Base-by-base conservation (phyloP, 2,888 invertebrate species). In the Odontothrips loti region DNA sequence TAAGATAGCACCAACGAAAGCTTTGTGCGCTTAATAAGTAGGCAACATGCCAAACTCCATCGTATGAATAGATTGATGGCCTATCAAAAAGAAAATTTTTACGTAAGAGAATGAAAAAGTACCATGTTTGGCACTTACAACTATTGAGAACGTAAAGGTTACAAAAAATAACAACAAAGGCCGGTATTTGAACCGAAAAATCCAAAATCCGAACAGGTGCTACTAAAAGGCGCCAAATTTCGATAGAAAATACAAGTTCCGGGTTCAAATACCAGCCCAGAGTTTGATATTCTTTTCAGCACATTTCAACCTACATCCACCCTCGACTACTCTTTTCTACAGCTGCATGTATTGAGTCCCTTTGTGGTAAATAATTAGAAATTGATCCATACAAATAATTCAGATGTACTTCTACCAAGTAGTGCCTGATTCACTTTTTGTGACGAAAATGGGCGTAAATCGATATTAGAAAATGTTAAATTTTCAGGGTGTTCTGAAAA, bases 21-120 rank as follows among this genome's bases (percentile, higher is more conserved):
- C 68, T 75, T 75, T 75, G 68, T 75, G 68, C 68, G 68, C 68
- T 75, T 75, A 12, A 75, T 27, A 23, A 75, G 68, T 27, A 75
- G 68, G 68, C 68, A 75, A 75, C 23, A 75, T 2, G 68, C 68
- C 68, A 11, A 23, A 75, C 68, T 23, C n/a, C 23, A 27, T 27
- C 10, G 27, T 27, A 27, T 12, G 23, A 75, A 27, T 27, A 75
- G 68, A 75, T 23, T 27, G 12, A 23, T 75, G 68, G 68, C 68
- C 10, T 23, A 68, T 9, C 6, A 27, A 27, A 11, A 23, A 75
- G 27, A 68, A 75, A 75, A 23, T 23, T 75, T 23, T 27, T 10
- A 27, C 23, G 23, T n/a, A 68, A 23, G 68, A 27, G 68, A 27
- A 75, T 23, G 68, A 75, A 12, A 75, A 68, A n/a, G 23, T 11